Percentiles rank a stretch among this genome's conserved stretches.
These are phyloP conservation scores for Syngnathus rostellatus DNA, from an alignment of 2,797 vertebrate genomes.

Conservation along the genomic window DNA sequence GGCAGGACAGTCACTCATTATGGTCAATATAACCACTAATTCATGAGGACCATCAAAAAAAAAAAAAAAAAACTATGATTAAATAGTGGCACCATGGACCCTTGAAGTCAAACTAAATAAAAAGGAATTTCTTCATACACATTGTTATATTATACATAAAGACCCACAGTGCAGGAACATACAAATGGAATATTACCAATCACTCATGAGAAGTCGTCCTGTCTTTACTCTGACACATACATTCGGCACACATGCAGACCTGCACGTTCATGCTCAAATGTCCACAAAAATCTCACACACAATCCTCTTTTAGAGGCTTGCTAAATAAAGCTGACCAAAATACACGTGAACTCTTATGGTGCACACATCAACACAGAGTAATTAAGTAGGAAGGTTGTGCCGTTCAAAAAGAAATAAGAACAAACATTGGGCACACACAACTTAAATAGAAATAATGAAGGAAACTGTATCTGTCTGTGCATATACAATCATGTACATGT, in stretches of 20 bases:
- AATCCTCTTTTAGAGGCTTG: constrained; percentile 29
- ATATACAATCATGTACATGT: constrained; percentile 19
- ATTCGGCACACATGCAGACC: constrained; percentile 38
- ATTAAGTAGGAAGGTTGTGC: neutral
- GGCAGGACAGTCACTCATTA: constrained; percentile 57
- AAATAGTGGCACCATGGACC: constrained; percentile 62
- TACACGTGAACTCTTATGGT: constrained; percentile 42
- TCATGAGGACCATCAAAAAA: constrained; percentile 11
- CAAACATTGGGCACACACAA: constrained; percentile 2
- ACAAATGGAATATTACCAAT: constrained; percentile 50
- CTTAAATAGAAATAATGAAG: constrained; percentile 27
- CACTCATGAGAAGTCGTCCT: constrained; percentile 30
- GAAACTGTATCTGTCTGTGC: constrained; percentile 18
- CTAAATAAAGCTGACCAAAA: constrained; percentile 27
- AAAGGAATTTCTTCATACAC: constrained; percentile 40
- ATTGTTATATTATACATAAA: constrained; percentile 10
- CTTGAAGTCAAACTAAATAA: constrained; percentile 61
- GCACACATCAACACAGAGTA: constrained; percentile 10
- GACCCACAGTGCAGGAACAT: constrained; percentile 42
- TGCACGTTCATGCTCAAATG: constrained; percentile 10
- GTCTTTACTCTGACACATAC: constrained; percentile 37
- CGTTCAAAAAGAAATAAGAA: neutral
- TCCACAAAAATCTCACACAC: constrained; percentile 11
- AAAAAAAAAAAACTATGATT: constrained; percentile 26
- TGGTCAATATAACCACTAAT: constrained; percentile 16